These are phyloP conservation scores for Avahi laniger DNA, from an alignment of 2,797 vertebrate species.

Conservation along the genomic window DNA sequence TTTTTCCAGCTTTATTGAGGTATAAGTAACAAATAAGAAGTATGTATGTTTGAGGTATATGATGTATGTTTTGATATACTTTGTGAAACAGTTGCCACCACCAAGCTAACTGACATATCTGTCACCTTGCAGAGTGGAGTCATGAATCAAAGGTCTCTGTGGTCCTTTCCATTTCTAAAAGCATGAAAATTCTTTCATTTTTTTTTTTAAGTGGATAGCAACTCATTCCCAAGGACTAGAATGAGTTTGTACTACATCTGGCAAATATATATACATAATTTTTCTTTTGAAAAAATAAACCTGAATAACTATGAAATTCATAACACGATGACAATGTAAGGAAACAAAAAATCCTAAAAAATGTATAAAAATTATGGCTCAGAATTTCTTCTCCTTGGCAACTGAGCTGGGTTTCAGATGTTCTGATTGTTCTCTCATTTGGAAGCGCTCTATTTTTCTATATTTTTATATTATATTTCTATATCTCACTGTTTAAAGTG, in stretches of 20 bases:
- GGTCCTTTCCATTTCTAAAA: neutral
- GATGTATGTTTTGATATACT: neutral
- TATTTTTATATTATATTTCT: neutral
- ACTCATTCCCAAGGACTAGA: neutral
- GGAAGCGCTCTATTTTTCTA: neutral
- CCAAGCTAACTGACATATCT: neutral
- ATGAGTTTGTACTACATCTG: neutral
- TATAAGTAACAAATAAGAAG: neutral
- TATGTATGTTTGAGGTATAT: neutral
- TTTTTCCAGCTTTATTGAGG: neutral
- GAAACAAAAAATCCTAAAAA: neutral
- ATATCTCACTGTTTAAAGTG: neutral
- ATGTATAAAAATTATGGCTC: neutral
- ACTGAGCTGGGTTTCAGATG: neutral
- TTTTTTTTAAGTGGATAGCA: neutral
- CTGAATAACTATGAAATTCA: neutral
- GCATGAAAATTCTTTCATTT: neutral
- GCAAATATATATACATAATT: neutral
- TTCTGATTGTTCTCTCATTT: neutral
- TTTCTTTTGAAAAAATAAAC: neutral
- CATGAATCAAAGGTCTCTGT: neutral
- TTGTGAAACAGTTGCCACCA: neutral
- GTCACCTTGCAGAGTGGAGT: neutral
- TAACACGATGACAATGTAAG: neutral
- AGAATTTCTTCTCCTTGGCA: neutral